These are phyloP conservation scores for Pseudochirops corinnae DNA, from an alignment of 2,797 vertebrate species.

Conservation along the genomic window DNA sequence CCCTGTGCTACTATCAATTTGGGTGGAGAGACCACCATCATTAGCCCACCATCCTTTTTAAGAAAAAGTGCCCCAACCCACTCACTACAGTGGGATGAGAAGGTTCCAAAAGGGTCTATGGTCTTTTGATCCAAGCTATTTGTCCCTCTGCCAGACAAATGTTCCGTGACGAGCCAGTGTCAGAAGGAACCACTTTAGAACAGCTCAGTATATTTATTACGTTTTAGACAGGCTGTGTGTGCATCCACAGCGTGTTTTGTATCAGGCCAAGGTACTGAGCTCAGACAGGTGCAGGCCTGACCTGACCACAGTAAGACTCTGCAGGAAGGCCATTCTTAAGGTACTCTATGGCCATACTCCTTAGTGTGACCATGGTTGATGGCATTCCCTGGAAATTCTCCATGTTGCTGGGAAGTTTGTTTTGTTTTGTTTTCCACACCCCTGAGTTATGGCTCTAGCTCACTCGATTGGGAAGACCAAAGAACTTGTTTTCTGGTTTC, in stretches of 20 bases:
- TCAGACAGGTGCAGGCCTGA: constrained; percentile 43
- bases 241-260: constrained; percentile 25
- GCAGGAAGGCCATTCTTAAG: constrained; percentile 49
- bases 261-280: constrained; percentile 23
- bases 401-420: background rate
- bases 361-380: constrained; percentile 2
- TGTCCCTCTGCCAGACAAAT: constrained; percentile 62
- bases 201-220: constrained; percentile 21
- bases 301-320: background rate
- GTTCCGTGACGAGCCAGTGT: constrained; percentile 45
- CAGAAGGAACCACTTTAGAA: no score
- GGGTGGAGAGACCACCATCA: background rate
- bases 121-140: constrained; percentile 63
- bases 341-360: constrained; percentile 7
- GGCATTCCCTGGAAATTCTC: background rate
- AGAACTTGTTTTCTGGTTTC: background rate
- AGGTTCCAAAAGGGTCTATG: constrained; percentile 29
- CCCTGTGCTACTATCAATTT: background rate
- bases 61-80: constrained; percentile 36
- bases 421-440: constrained; percentile 39
- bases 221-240: constrained; percentile 24
- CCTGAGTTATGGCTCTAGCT: background rate
- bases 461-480: background rate
- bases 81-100: constrained; percentile 49
- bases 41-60: constrained; percentile 11